Evolutionary conservation across 1,140 invertebrate species (phyloP), one percentile per base, ranked within the genome.

Genomic region (Drosophila mauritiana): DNA sequence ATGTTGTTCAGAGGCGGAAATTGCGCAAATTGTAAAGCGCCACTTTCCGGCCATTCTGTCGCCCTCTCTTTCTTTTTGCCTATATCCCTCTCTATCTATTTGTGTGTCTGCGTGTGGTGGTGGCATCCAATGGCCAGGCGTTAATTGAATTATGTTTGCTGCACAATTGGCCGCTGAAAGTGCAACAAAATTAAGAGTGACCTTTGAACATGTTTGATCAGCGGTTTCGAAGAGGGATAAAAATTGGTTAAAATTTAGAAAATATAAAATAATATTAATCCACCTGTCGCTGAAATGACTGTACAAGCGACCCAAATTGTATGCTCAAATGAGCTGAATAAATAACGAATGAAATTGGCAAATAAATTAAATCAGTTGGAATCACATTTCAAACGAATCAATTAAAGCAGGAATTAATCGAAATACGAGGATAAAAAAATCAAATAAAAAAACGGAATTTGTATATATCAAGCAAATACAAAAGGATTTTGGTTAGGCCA

Each of bases 121-220:
- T 72, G 70, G 61, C 56, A 77, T 73, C 43, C 73, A 80, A 67
- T 73, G 81, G 67, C 39, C 61, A 76, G 84, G 80, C 73, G 84
- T 88, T 88, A 88, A 88, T 88, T 88, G 83, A 88, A 88, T 88
- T 88, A 88, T 88, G 73, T 89, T 89, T 88, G 85, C 84, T 84
- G 73, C 84, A 79, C 84, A 80, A 88, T 88, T 83, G 84, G 53
- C 64, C 59, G 53, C 49, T 45, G 55, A 61, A 58, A 81, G 72
- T 52, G 67, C 62, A 67, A 55, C 57, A 11, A 61, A 56, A 70
- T 57, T n/a, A 31, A 25, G 10, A 31, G 51, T 34, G 5, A 39
- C 64, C 6, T 55, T 22, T 8, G 40, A 11, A 46, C 25, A 40
- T 64, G n/a, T 48, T 49, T 40, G 51, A 49, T 53, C 51, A 40